Evolutionary conservation across 1,140 invertebrate species (phyloP), one percentile per base, ranked within the genome.

Genomic region (Drosophila murphyi): DNA sequence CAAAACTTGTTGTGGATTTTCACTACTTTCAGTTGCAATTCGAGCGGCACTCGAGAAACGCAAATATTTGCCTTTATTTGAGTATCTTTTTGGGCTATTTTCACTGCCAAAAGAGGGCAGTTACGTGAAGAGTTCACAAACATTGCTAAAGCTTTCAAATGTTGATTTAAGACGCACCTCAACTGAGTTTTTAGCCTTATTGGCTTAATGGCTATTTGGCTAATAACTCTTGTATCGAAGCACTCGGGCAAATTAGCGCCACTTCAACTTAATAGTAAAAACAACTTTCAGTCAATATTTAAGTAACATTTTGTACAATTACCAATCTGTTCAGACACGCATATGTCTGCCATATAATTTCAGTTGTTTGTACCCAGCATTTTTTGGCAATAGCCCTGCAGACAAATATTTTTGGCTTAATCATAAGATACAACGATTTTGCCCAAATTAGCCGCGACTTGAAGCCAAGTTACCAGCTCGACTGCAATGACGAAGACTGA

Each of bases 381-480:
- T 7, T 32, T 77, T 77, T 52, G 71, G 74, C 70, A 77, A 73
- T 54, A 59, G 70, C 54, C 56, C 62, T 43, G 55, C 55, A 70
- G 61, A 51, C 65, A 75, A 79, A 76, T 76, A 20, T 20, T 20
- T 79, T 69, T 65, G 57, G 76, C 72, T 76, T 79, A 76, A 79
- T 79, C 76, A 76, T 76, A 79, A 76, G 63, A 55, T 72, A 57
- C 72, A 63, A 54, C 31, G 63, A 62, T 51, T 52, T 60, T 67
- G 67, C 50, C 56, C 72, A 76, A 79, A 79, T 79, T 78, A 78
- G 76, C 73, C 68, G 67, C 68, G 55, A 78, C 61, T 69, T 37
- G 28, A 69, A 63, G 57, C 68, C 51, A 39, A 61, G 45, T 45
- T 39, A 28, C 54, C 35, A 59, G 50, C 41, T 12, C 56, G 10